These are phyloP conservation scores for Laothoe populi DNA, from an alignment of 2,888 invertebrate species.

Conservation along the genomic window DNA sequence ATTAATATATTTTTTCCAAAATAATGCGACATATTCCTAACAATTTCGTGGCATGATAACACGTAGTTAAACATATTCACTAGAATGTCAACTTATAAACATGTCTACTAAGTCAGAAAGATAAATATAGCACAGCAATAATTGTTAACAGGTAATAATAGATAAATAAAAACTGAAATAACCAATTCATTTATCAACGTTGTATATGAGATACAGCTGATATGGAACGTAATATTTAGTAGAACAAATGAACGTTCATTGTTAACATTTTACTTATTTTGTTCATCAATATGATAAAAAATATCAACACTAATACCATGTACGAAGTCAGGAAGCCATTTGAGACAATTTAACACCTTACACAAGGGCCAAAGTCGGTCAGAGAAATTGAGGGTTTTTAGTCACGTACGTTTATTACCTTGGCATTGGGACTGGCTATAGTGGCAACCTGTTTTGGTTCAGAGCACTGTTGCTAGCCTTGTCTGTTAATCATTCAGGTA, in stretches of 20 bases:
- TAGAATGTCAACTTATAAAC: no score
- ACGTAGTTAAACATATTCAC: not conserved
- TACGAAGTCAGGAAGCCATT: constrained; percentile 22
- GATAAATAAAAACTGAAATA: constrained; percentile 3
- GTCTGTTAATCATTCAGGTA: constrained; percentile 33
- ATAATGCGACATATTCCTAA: not conserved
- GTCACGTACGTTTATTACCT: constrained; percentile 25
- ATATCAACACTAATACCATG: no score
- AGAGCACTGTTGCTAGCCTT: constrained; percentile 31
- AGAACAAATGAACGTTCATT: no score
- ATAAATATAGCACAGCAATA: not conserved
- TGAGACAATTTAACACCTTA: constrained; percentile 3
- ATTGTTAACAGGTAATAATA: not conserved
- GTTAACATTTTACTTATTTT: no score
- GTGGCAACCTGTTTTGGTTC: constrained; percentile 30
- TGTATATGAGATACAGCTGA: not conserved
- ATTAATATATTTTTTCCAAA: not conserved
- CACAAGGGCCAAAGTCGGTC: constrained; percentile 17
- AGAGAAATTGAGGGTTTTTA: constrained; percentile 24
- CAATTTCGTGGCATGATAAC: not conserved
- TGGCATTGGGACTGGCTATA: constrained; percentile 33
- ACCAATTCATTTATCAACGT: constrained; percentile 4
- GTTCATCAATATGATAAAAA: not conserved
- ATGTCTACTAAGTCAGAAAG: no score
- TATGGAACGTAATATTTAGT: constrained; percentile 1